Percentiles rank a stretch among this genome's conserved stretches.
phyloP scores from a whole-genome alignment of 2,797 vertebrate genomes.

The Aphelocoma californica region DNA sequence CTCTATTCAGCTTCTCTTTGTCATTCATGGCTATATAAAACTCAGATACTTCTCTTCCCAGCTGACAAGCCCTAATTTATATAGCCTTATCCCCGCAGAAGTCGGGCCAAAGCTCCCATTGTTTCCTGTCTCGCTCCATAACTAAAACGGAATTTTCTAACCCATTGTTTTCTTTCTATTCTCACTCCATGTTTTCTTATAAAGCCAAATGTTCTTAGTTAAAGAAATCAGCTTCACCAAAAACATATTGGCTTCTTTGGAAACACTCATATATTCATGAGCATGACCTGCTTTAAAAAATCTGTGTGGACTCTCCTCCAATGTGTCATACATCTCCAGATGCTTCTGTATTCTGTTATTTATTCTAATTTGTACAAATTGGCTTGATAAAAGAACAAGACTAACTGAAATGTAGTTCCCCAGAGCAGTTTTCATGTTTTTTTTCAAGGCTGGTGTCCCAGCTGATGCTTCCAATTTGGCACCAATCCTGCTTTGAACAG shows the following conservation, averaged over 20 bases:
- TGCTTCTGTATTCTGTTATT: neutral
- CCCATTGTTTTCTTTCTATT: neutral
- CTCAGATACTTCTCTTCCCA: conserved; percentile 23
- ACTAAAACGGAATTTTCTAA: neutral
- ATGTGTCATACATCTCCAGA: neutral
- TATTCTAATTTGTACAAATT: neutral
- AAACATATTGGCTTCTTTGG: neutral
- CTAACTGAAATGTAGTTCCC: neutral
- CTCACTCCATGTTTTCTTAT: neutral
- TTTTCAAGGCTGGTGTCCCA: neutral
- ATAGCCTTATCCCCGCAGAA: neutral
- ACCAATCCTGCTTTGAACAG: neutral
- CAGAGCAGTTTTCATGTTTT: neutral
- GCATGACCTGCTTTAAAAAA: neutral
- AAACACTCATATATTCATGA: neutral
- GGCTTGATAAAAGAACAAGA: neutral
- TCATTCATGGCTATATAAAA: conserved; percentile 54
- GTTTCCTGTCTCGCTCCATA: neutral
- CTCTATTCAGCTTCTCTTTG: conserved; percentile 57
- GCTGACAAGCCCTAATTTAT: conserved; percentile 57
- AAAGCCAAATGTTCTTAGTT: neutral
- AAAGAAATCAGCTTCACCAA: neutral
- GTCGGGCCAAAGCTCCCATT: neutral
- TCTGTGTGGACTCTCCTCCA: neutral
- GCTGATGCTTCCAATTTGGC: conserved; percentile 1